Conservation (phyloP, 2,113 vertebrate genomes). For the Chionomys nivalis region DNA sequence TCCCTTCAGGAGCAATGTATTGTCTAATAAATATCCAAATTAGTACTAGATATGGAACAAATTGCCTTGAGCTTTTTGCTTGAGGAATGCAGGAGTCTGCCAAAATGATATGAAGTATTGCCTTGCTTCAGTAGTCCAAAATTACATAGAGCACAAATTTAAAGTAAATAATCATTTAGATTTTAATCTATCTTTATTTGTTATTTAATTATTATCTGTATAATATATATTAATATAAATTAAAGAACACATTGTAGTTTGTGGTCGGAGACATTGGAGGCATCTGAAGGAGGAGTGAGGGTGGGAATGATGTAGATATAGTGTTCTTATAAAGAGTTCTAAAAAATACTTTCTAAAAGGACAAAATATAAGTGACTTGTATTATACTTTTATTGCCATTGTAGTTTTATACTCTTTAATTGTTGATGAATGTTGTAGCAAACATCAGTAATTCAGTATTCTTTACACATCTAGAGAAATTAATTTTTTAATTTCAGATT, state of each 20-base stretch:
- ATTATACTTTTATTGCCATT: not conserved
- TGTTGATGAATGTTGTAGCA: not conserved
- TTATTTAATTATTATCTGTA: not conserved
- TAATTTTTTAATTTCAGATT: not conserved
- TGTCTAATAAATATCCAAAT: not conserved
- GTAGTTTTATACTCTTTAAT: not conserved
- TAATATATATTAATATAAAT: not conserved
- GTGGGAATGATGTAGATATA: not conserved
- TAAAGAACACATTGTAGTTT: not conserved
- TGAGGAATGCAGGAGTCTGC: not conserved
- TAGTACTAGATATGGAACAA: not conserved
- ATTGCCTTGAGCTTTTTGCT: not conserved
- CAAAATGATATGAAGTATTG: not conserved
- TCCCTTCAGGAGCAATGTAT: not conserved
- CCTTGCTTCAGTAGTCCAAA: not conserved
- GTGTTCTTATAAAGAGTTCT: not conserved
- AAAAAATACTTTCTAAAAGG: not conserved
- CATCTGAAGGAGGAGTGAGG: not conserved
- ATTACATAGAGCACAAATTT: not conserved
- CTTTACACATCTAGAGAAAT: not conserved
- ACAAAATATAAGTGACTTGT: not conserved
- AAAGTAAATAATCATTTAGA: not conserved
- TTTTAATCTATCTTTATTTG: not conserved
- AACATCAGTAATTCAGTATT: not conserved
- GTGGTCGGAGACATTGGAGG: rapidly evolving